phyloP scores from a whole-genome alignment of 1,140 invertebrate genomes.

The Drosophila ambigua region DNA sequence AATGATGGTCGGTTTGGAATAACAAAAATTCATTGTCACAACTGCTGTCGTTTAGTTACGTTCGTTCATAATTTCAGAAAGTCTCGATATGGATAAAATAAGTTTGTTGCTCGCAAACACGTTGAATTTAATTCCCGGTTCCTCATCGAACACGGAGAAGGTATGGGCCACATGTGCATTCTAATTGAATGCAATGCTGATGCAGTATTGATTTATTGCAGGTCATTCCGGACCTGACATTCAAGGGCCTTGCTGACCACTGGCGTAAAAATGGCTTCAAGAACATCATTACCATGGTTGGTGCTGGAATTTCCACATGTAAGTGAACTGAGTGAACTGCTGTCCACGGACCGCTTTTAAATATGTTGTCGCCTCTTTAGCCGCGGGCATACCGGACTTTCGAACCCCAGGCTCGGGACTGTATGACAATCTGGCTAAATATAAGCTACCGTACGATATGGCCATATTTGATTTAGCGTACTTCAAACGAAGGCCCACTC shows the following conservation, averaged over 20 bases:
- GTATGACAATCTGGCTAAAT: slow-evolving; percentile 96
- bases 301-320: slow-evolving; percentile 98
- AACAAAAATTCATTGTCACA: not conserved
- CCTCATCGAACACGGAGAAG: slow-evolving; percentile 34
- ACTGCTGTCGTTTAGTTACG: slow-evolving; percentile 9
- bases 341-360: not conserved
- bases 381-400: slow-evolving; percentile 97
- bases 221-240: slow-evolving; percentile 85
- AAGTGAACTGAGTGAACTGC: slow-evolving; percentile 75
- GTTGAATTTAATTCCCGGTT: slow-evolving; percentile 29
- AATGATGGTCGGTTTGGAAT: slow-evolving; percentile 10
- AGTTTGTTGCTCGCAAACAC: slow-evolving; percentile 59
- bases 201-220: slow-evolving; percentile 34
- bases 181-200: not conserved
- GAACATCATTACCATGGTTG: slow-evolving; percentile 96
- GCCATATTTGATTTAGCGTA: slow-evolving; percentile 97
- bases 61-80: slow-evolving; percentile 18
- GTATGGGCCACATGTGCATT: slow-evolving; percentile 13
- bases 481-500: slow-evolving; percentile 92
- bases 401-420: slow-evolving; percentile 95
- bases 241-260: slow-evolving; percentile 89
- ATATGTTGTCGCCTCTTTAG: slow-evolving; percentile 84
- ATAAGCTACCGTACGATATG: slow-evolving; percentile 96
- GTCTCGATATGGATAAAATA: slow-evolving; percentile 58
- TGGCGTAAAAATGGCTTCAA: slow-evolving; percentile 90